These are phyloP conservation scores for Glossosoma conforme DNA, from an alignment of 1,140 invertebrate species.

Conservation along the genomic window DNA sequence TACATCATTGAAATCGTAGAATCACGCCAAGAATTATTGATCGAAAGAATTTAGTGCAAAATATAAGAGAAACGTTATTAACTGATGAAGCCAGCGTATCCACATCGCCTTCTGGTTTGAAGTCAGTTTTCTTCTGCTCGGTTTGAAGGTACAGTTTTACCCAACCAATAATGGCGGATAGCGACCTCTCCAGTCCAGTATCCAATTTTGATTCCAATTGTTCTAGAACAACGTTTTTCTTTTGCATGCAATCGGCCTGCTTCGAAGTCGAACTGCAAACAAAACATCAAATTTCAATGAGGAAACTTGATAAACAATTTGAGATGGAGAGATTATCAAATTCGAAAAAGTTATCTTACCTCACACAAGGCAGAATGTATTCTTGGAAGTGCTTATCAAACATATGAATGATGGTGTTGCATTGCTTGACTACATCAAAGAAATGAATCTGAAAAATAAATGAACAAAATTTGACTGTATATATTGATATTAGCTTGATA, in stretches of 20 bases:
- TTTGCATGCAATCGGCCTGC: constrained; percentile 81
- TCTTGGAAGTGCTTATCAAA: constrained; percentile 94
- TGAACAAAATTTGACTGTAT: constrained; percentile 3
- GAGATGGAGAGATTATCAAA: neutral
- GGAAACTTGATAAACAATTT: neutral
- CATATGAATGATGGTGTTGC: constrained; percentile 93
- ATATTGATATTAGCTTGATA: no score
- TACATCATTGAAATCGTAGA: no score
- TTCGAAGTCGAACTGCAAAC: constrained; percentile 75
- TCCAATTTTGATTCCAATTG: constrained; percentile 91
- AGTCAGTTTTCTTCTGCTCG: constrained; percentile 95
- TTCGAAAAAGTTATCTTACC: constrained; percentile 52
- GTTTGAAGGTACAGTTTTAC: constrained; percentile 84
- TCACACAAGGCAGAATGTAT: constrained; percentile 80
- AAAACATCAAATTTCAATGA: neutral
- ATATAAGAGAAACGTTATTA: constrained; percentile 30
- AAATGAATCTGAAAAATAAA: constrained; percentile 75
- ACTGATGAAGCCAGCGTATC: constrained; percentile 71
- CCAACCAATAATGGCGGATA: constrained; percentile 87
- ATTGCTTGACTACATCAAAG: constrained; percentile 89
- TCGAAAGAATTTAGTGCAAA: neutral
- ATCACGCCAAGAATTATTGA: constrained; percentile 1
- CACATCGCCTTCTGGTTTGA: constrained; percentile 86
- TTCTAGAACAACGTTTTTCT: constrained; percentile 80
- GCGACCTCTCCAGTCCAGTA: constrained; percentile 80